Percentiles rank a stretch among this genome's conserved stretches.
These are phyloP conservation scores for Enteromius mattozi DNA, from an alignment of 2,797 vertebrate genomes.

Conservation along the genomic window DNA sequence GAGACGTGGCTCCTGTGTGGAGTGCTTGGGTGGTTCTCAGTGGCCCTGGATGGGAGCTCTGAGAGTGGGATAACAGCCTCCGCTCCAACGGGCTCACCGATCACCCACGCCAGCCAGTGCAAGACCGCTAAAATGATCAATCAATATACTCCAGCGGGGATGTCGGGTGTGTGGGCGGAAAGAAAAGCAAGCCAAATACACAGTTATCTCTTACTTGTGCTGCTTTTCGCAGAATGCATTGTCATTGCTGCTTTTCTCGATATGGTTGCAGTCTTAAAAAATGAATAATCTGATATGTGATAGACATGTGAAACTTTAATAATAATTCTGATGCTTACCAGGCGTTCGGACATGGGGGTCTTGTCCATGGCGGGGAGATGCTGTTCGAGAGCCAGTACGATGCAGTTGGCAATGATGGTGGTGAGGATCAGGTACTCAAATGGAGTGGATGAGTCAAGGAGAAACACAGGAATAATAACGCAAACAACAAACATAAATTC, in stretches of 20 bases:
- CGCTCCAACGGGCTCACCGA: conserved; percentile 41
- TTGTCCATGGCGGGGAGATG: conserved; percentile 96
- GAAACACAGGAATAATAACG: conserved; percentile 23
- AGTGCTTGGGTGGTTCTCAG: conserved; percentile 47
- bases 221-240: background rate
- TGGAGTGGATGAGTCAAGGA: conserved; percentile 87
- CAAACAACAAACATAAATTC: conserved; percentile 30
- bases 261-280: background rate
- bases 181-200: conserved; percentile 41
- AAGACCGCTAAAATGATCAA: conserved; percentile 50
- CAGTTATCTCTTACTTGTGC: conserved; percentile 16
- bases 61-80: conserved; percentile 39
- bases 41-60: conserved; percentile 46
- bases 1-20: conserved; percentile 52
- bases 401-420: conserved; percentile 99
- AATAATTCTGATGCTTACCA: conserved; percentile 83
- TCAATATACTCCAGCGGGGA: conserved; percentile 41
- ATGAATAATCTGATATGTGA: background rate
- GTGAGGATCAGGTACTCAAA: conserved; percentile 99
- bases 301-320: conserved; percentile 1
- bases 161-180: conserved; percentile 41
- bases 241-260: background rate
- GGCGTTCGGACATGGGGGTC: conserved; percentile 95
- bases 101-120: conserved; percentile 36
- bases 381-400: conserved; percentile 96